These are phyloP conservation scores for Mimas tiliae DNA, from an alignment of 2,888 invertebrate species.

Conservation along the genomic window DNA sequence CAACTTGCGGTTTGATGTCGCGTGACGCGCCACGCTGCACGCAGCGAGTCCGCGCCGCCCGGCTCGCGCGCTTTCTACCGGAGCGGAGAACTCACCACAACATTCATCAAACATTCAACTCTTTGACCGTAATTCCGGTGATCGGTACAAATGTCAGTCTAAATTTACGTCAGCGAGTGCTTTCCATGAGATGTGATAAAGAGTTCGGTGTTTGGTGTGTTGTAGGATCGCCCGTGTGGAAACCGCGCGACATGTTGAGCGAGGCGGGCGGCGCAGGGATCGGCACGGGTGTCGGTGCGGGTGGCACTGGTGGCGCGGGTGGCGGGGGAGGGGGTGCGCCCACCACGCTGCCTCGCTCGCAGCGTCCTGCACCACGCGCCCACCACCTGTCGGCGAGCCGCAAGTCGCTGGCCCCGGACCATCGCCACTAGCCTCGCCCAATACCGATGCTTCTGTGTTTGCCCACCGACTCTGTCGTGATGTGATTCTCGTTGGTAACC, in stretches of 20 bases:
- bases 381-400: slow-evolving; percentile 81
- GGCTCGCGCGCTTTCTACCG: slow-evolving; percentile 48
- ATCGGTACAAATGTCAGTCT: slow-evolving; percentile 62
- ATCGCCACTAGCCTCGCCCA: slow-evolving; percentile 61
- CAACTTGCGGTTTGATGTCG: slow-evolving; percentile 36
- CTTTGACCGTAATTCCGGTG: slow-evolving; percentile 73
- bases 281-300: slow-evolving; percentile 44
- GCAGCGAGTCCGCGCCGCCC: slow-evolving; percentile 41
- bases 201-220: slow-evolving; percentile 87
- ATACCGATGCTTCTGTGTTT: neutral
- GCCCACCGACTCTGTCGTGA: neutral
- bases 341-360: slow-evolving; percentile 78
- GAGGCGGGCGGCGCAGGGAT: slow-evolving; percentile 68
- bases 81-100: slow-evolving; percentile 64
- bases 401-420: slow-evolving; percentile 83
- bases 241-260: slow-evolving; percentile 94
- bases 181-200: slow-evolving; percentile 62
- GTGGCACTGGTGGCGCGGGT: slow-evolving; percentile 35
- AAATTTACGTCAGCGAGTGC: slow-evolving; percentile 59
- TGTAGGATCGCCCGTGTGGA: slow-evolving; percentile 99
- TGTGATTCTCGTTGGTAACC: slow-evolving; percentile 29
- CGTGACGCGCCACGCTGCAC: slow-evolving; percentile 27
- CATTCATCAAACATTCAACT: slow-evolving; percentile 86
- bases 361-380: slow-evolving; percentile 75
- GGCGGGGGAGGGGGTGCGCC: slow-evolving; percentile 58